Conservation (phyloP, 2,113 vertebrate genomes). For the Saguinus imperator region DNA sequence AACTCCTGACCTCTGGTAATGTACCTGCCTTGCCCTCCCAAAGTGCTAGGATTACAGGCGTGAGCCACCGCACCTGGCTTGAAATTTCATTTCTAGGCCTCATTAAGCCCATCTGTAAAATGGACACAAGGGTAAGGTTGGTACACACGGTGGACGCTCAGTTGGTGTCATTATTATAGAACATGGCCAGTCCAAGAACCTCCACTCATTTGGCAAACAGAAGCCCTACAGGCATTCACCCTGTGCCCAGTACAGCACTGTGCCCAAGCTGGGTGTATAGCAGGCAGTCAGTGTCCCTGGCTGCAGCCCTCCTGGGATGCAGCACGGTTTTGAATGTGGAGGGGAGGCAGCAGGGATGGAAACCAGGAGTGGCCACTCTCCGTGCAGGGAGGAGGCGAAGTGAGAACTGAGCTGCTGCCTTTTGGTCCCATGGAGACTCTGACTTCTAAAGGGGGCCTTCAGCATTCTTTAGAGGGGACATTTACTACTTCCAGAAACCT, state of each 20-base stretch:
- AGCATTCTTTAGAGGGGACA: background rate
- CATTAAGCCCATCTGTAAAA: constrained; percentile 2
- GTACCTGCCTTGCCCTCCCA: too few species aligned
- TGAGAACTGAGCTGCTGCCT: background rate
- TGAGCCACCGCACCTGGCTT: too few species aligned
- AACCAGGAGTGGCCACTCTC: background rate
- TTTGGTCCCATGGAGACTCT: background rate
- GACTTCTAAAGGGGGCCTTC: background rate
- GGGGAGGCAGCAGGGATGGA: background rate
- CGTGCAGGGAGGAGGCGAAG: background rate
- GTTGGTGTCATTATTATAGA: background rate
- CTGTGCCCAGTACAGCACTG: background rate
- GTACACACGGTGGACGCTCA: background rate
- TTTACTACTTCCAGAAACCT: constrained; percentile 24
- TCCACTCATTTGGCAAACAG: background rate
- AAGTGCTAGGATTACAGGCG: too few species aligned
- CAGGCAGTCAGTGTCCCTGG: background rate
- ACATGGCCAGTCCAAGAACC: background rate
- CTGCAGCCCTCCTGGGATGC: background rate
- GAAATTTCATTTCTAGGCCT: background rate
- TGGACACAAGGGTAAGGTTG: background rate
- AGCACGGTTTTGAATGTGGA: background rate
- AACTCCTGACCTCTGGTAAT: too few species aligned
- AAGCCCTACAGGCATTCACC: background rate
- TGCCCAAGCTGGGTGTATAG: background rate